phyloP scores from a whole-genome alignment of 2,797 vertebrate species.

The Lateolabrax maculatus region DNA sequence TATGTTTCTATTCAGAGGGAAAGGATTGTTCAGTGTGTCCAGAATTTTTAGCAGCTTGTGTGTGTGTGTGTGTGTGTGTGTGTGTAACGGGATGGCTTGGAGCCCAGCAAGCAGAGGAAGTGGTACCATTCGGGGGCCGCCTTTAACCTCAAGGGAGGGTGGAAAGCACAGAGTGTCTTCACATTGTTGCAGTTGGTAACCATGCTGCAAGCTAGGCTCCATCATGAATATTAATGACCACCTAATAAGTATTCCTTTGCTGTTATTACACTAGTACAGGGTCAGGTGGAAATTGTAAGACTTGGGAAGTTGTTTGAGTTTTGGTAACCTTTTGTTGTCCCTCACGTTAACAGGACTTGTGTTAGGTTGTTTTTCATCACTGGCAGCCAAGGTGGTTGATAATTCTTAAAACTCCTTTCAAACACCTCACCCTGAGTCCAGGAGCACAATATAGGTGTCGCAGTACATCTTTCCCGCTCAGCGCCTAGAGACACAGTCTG shows the following conservation, averaged over 20 bases:
- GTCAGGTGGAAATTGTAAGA: slow-evolving; percentile 3
- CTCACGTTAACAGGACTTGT: neutral
- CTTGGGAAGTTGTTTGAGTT: neutral
- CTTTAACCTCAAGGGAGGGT: slow-evolving; percentile 66
- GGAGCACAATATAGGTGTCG: neutral
- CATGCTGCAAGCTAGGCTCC: slow-evolving; percentile 49
- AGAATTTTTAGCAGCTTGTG: slow-evolving; percentile 77
- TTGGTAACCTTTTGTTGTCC: neutral
- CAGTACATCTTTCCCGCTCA: neutral
- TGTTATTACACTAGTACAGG: slow-evolving; percentile 16
- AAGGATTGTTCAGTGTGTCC: slow-evolving; percentile 67
- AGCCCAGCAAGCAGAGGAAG: slow-evolving; percentile 72
- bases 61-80: slow-evolving; percentile 26
- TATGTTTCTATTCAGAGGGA: slow-evolving; percentile 63
- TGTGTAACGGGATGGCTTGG: slow-evolving; percentile 50
- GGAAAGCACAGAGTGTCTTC: slow-evolving; percentile 71
- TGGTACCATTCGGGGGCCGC: slow-evolving; percentile 73
- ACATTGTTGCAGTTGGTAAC: slow-evolving; percentile 74
- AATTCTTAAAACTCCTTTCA: neutral
- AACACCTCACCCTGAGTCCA: neutral
- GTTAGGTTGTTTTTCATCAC: neutral
- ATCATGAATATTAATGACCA: slow-evolving; percentile 78
- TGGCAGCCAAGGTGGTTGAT: neutral
- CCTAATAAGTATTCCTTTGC: slow-evolving; percentile 53
- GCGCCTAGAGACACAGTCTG: neutral